phyloP scores from a whole-genome alignment of 2,113 vertebrate genomes.

The Percopsis transmontana region DNA sequence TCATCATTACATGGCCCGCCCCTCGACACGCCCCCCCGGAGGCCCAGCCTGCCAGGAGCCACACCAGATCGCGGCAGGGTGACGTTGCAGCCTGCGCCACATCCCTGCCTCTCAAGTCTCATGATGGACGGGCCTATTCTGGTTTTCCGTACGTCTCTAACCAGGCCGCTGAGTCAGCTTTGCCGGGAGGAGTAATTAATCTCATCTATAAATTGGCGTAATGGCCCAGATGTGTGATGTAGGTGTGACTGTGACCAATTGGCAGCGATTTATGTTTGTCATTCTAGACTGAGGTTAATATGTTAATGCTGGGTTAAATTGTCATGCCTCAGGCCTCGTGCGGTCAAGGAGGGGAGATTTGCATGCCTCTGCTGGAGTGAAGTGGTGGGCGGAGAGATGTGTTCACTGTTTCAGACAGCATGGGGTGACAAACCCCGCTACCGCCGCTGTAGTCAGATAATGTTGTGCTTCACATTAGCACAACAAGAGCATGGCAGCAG shows the following conservation, averaged over 20 bases:
- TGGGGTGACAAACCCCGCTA: background rate
- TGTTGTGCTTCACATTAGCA: background rate
- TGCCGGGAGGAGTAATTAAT: constrained; percentile 15
- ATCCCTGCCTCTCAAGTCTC: constrained; percentile 28
- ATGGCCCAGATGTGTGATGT: constrained; percentile 8
- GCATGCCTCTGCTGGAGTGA: background rate
- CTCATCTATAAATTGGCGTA: constrained; percentile 19
- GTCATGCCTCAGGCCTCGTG: constrained; percentile 14
- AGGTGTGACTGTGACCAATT: constrained; percentile 24
- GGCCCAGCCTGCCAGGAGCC: constrained; percentile 24
- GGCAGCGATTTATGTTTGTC: background rate
- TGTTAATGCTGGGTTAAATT: constrained; percentile 19
- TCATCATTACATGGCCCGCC: constrained; percentile 57
- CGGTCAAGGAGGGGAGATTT: constrained; percentile 4
- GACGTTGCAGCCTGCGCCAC: constrained; percentile 16
- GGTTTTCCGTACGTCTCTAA: constrained; percentile 10
- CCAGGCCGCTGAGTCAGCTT: background rate
- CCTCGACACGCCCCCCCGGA: constrained; percentile 50
- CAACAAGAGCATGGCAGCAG: too few species aligned
- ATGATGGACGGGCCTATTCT: constrained; percentile 1
- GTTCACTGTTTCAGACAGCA: background rate
- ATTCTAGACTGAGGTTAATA: constrained; percentile 14
- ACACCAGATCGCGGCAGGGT: constrained; percentile 12
- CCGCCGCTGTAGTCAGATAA: too few species aligned
- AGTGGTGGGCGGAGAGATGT: background rate